A percentile compares a stretch with the other conserved stretches of the same genome.
Evolutionary conservation across 2,888 invertebrate genomes (phyloP).

Genomic region (Yponomeuta cagnagella): DNA sequence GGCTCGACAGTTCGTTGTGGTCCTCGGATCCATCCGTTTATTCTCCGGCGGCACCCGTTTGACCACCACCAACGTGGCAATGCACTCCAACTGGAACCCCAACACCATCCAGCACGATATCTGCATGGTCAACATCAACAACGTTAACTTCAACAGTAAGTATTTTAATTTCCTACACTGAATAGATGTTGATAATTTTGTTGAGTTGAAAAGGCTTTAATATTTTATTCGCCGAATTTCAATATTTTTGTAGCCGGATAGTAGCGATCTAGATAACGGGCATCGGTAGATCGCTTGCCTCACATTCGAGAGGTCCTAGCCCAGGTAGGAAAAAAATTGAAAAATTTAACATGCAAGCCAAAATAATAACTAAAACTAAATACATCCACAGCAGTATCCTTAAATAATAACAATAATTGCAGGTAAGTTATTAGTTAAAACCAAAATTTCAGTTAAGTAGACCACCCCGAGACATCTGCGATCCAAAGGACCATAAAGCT

Average conservation of each 20-base stretch:
- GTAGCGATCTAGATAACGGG: not conserved
- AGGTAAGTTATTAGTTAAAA: too few relatives aligned
- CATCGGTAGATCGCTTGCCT: too few relatives aligned
- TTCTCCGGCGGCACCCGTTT: slow-evolving; percentile 21
- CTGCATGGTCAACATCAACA: slow-evolving; percentile 30
- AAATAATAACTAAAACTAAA: too few relatives aligned
- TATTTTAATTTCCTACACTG: slow-evolving; percentile 9
- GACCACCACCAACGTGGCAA: slow-evolving; percentile 25
- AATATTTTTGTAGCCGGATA: not conserved
- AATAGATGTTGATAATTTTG: not conserved
- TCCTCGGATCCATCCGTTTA: slow-evolving; percentile 41
- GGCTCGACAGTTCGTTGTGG: slow-evolving; percentile 36
- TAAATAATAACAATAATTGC: too few relatives aligned
- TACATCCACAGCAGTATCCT: too few relatives aligned
- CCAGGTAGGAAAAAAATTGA: too few relatives aligned
- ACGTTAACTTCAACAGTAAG: slow-evolving; percentile 25
- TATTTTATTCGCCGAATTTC: not conserved
- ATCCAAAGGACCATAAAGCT: too few relatives aligned
- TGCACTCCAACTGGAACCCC: slow-evolving; percentile 33
- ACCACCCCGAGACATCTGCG: too few relatives aligned
- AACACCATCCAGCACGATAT: slow-evolving; percentile 30
- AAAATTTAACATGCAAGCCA: too few relatives aligned
- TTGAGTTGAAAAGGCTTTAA: not conserved
- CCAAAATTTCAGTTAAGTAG: too few relatives aligned
- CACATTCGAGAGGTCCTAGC: too few relatives aligned